A percentile compares a stretch with the other conserved stretches of the same genome.
These are phyloP conservation scores for Cygnus buccinator DNA, from an alignment of 2,113 vertebrate genomes.

Conservation along the genomic window DNA sequence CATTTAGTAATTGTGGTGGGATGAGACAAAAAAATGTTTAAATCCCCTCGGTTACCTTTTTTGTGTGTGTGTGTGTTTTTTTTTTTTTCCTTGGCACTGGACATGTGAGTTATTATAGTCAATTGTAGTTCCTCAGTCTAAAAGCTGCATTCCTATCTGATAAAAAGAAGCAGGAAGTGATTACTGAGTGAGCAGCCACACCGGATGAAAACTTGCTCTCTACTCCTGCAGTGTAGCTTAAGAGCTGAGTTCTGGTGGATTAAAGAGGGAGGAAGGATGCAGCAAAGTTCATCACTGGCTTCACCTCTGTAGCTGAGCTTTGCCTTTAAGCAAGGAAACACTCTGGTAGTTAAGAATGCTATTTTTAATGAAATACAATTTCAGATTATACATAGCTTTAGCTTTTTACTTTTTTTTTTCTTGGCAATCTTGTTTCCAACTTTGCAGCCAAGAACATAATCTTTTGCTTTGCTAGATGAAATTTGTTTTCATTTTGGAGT, in stretches of 20 bases:
- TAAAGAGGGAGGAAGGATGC: neutral
- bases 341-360: neutral
- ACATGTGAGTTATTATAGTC: neutral
- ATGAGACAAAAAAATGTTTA: neutral
- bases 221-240: neutral
- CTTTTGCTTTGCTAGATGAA: neutral
- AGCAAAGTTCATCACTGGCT: neutral
- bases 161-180: neutral
- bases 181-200: neutral
- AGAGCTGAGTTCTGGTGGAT: neutral
- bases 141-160: neutral
- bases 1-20: neutral
- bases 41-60: neutral
- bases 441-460: neutral
- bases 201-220: neutral
- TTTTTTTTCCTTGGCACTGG: neutral
- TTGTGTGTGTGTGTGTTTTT: neutral
- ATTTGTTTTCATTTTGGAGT: neutral
- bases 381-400: neutral
- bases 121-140: neutral
- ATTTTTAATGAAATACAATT: neutral
- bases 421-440: neutral
- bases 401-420: neutral
- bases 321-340: neutral
- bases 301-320: neutral